Base-by-base conservation (phyloP, 1,140 invertebrate species). In the Leptopilina boulardi region DNA sequence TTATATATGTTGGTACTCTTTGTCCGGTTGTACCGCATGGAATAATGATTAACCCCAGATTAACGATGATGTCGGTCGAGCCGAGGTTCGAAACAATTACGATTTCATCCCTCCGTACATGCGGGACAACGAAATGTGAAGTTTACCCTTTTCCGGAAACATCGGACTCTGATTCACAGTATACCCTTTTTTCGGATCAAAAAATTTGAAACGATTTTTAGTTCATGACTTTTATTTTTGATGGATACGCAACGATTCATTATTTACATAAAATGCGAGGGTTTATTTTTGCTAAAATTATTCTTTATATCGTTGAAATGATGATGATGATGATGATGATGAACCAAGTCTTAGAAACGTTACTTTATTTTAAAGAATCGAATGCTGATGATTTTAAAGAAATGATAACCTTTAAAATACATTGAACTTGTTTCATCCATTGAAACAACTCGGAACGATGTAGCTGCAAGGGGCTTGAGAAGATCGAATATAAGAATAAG, bases 1-100 rank as follows among this genome's bases (percentile, higher is more conserved):
- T 8, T 11, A 23, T 66, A 5, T 66, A 66, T 66, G 59, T 30
- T 30, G 23, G 23, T 66, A 66, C 59, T 66, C 59, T 15, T 66
- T 26, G 59, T 26, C 26, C 23, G 59, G 59, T 66, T 23, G 23
- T 66, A 66, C 59, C 13, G 59, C 59, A 15, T 34, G 26, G 59
- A 66, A 66, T 66, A 66, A 66, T 66, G 23, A 66, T 66, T 66
- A 66, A 66, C 21, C 23, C 59, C 26, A 30, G 59, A 66, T 66
- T 66, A 66, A 66, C 59, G 59, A 34, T n/a, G 59, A 66, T 66
- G 59, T 66, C 59, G 59, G 26, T 66, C 59, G 59, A 30, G 26
- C 59, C 59, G 59, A 66, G 26, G 59, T 66, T 66, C 59, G n/a
- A 66, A 66, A 66, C 59, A 66, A 34, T 66, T 66, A 66, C 59